These are phyloP conservation scores for Phylloscopus trochiloides DNA, from an alignment of 2,113 vertebrate species.

Conservation along the genomic window DNA sequence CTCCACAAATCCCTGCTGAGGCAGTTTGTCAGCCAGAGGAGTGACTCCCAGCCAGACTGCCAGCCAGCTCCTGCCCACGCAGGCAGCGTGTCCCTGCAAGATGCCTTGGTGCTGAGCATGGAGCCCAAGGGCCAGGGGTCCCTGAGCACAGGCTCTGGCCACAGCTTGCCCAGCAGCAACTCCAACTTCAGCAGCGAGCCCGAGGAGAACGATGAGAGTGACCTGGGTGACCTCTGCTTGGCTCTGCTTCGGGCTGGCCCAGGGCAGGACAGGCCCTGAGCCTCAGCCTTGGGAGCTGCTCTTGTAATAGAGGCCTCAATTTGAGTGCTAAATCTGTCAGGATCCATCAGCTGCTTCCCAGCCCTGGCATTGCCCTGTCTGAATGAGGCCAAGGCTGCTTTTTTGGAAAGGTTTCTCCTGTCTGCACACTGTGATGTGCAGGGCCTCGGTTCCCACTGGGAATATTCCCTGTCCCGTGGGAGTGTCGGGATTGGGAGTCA, in stretches of 20 bases:
- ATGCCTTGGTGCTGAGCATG: neutral
- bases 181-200: slow-evolving; percentile 73
- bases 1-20: slow-evolving; percentile 76
- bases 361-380: fast-evolving
- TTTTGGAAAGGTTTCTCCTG: neutral
- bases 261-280: neutral
- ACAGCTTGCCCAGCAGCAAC: slow-evolving; percentile 30
- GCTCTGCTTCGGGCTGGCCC: neutral
- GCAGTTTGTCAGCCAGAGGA: slow-evolving; percentile 64
- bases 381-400: neutral
- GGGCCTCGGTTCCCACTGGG: neutral
- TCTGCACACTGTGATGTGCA: fast-evolving
- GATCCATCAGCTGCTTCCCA: neutral
- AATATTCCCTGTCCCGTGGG: fast-evolving
- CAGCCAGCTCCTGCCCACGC: neutral
- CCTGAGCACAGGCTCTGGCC: slow-evolving; percentile 60
- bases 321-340: neutral
- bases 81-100: neutral
- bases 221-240: slow-evolving; percentile 41
- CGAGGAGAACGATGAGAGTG: slow-evolving; percentile 83
- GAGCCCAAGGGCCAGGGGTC: slow-evolving; percentile 8
- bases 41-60: neutral
- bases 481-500: fast-evolving
- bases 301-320: neutral
- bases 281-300: neutral